Conservation (phyloP, 2,888 invertebrate species). For the Heteropelma amictum region DNA sequence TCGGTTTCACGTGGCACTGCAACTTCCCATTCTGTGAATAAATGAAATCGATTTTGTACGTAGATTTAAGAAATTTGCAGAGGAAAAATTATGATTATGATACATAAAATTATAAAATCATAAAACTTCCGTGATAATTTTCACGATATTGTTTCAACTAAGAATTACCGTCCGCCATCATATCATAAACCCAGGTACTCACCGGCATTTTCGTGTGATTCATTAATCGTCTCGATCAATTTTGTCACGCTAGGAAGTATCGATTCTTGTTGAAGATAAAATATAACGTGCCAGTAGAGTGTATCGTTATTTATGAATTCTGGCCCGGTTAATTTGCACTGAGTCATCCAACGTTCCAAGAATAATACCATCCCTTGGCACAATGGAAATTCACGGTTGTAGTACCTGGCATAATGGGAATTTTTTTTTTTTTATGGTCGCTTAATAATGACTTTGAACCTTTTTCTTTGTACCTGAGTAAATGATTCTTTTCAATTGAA, state of each 20-base stretch:
- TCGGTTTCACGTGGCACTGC: conserved; percentile 50
- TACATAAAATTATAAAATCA: too few relatives aligned
- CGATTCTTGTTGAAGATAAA: conserved; percentile 79
- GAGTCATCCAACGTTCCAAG: conserved; percentile 80
- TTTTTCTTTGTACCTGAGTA: conserved; percentile 73
- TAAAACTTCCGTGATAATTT: too few relatives aligned
- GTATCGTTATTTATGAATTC: conserved; percentile 79
- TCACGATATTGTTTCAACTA: too few relatives aligned
- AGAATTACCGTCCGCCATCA: too few relatives aligned
- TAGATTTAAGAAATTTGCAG: too few relatives aligned
- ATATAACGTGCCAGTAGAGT: conserved; percentile 80
- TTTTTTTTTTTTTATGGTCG: background rate
- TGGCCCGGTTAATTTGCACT: conserved; percentile 70
- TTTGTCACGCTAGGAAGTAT: conserved; percentile 76
- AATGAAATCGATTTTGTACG: background rate
- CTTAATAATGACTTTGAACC: conserved; percentile 58
- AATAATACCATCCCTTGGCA: conserved; percentile 80
- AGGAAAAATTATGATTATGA: too few relatives aligned
- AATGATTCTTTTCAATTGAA: conserved; percentile 81
- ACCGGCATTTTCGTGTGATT: conserved; percentile 61
- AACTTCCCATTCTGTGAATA: conserved; percentile 62
- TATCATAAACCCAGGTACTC: background rate
- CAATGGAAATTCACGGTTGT: conserved; percentile 73
- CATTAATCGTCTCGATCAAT: conserved; percentile 58
- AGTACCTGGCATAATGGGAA: conserved; percentile 71